Percentiles rank a stretch among this genome's conserved stretches.
Conservation (phyloP, 1,140 invertebrate genomes). For the Papilio dardanus region DNA sequence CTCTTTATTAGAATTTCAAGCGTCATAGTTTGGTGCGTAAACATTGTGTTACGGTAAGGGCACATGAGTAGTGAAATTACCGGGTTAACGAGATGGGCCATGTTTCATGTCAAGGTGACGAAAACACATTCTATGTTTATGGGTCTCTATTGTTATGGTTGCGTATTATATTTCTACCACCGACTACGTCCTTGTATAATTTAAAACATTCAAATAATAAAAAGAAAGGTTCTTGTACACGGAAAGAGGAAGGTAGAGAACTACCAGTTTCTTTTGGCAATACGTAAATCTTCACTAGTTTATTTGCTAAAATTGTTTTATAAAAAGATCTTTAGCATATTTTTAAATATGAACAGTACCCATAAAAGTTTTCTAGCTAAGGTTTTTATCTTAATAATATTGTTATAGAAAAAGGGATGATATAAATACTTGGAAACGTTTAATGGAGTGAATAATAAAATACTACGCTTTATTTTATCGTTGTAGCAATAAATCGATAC, state of each 20-base stretch:
- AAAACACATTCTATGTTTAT: neutral
- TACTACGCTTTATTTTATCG: neutral
- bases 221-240: neutral
- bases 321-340: too few relatives aligned
- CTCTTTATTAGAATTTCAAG: too few relatives aligned
- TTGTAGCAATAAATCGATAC: slow-evolving; percentile 3
- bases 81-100: neutral
- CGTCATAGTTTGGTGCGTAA: too few relatives aligned
- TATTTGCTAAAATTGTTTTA: neutral
- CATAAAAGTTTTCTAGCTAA: neutral
- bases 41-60: too few relatives aligned
- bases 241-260: neutral
- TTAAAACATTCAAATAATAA: neutral
- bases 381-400: neutral
- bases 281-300: too few relatives aligned
- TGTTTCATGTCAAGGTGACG: slow-evolving; percentile 5
- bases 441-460: neutral
- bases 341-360: neutral
- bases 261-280: too few relatives aligned
- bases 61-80: too few relatives aligned
- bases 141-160: neutral
- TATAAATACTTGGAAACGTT: neutral
- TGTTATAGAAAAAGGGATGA: neutral
- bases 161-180: neutral
- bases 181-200: neutral